phyloP scores from a whole-genome alignment of 2,888 invertebrate species.

The Himalopsyche tibetana region DNA sequence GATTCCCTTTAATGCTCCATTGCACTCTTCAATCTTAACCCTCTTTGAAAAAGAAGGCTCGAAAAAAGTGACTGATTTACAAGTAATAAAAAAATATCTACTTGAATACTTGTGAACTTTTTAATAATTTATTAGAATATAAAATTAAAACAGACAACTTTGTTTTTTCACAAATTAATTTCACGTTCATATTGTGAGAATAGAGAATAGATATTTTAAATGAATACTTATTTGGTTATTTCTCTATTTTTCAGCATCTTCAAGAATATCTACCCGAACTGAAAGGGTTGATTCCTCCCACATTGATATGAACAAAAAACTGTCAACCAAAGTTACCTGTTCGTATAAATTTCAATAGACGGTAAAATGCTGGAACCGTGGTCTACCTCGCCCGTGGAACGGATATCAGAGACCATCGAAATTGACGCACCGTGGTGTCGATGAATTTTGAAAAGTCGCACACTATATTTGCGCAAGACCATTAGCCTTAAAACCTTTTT shows the following conservation, averaged over 20 bases:
- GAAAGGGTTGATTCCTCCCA: not conserved
- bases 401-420: not conserved
- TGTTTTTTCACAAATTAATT: too few relatives aligned
- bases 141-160: too few relatives aligned
- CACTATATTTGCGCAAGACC: not conserved
- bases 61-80: too few relatives aligned
- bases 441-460: constrained; percentile 18
- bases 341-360: not conserved
- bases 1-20: too few relatives aligned
- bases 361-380: not conserved
- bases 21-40: too few relatives aligned
- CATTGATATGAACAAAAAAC: not conserved
- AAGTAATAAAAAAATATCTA: too few relatives aligned
- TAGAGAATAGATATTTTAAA: too few relatives aligned
- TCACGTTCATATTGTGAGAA: too few relatives aligned
- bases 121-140: too few relatives aligned
- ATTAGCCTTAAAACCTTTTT: not conserved
- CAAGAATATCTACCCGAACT: constrained; percentile 1
- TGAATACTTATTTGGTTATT: too few relatives aligned
- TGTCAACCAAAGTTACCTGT: not conserved
- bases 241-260: not conserved
- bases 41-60: too few relatives aligned
- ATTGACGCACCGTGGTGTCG: not conserved
- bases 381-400: not conserved
- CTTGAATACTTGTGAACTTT: too few relatives aligned